Percentiles rank a stretch among this genome's conserved stretches.
Conservation (phyloP, 2,888 invertebrate species). For the Eilema sororculum region DNA sequence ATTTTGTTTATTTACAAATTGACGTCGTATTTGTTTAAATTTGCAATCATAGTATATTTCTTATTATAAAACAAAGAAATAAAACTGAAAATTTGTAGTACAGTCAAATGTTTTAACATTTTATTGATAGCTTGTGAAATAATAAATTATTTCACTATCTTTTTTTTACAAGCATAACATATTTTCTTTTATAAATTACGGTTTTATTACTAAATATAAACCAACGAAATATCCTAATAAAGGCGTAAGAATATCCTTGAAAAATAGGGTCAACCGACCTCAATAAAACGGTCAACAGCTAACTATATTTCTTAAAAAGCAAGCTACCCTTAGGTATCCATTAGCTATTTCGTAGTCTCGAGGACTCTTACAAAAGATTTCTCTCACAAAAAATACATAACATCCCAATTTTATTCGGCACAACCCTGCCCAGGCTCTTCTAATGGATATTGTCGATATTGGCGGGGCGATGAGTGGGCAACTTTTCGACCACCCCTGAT, state of each 20-base stretch:
- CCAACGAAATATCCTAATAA: background rate
- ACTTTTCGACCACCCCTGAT: constrained; percentile 61
- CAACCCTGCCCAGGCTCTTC: constrained; percentile 44
- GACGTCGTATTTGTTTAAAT: too few relatives aligned
- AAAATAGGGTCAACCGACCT: background rate
- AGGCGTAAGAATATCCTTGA: background rate
- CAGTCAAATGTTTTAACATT: too few relatives aligned
- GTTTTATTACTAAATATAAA: background rate
- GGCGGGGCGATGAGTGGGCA: constrained; percentile 69
- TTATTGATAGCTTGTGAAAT: too few relatives aligned
- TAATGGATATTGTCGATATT: constrained; percentile 72
- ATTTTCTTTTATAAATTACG: too few relatives aligned
- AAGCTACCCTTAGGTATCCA: background rate
- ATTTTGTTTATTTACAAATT: too few relatives aligned
- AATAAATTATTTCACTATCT: too few relatives aligned
- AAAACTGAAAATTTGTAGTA: too few relatives aligned
- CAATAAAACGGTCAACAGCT: background rate
- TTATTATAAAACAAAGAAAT: too few relatives aligned
- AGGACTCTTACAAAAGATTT: background rate
- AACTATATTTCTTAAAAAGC: constrained; percentile 2
- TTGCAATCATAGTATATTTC: too few relatives aligned
- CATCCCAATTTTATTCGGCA: background rate
- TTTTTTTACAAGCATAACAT: too few relatives aligned
- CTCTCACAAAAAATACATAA: background rate
- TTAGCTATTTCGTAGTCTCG: background rate